phyloP scores from a whole-genome alignment of 2,888 invertebrate species.

The Drosophila algonquin region DNA sequence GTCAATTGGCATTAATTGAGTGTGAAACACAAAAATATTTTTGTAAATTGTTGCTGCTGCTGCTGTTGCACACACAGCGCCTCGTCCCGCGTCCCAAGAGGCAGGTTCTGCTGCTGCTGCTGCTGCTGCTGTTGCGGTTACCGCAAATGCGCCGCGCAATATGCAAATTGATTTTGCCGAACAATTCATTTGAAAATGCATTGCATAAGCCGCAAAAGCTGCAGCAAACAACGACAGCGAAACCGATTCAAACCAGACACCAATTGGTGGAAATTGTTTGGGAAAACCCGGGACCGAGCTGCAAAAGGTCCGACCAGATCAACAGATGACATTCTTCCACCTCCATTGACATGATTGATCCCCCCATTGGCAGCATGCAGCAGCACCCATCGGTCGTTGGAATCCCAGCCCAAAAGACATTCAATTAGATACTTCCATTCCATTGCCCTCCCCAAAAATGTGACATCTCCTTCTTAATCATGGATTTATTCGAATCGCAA shows the following conservation, averaged over 20 bases:
- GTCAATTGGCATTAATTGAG: conserved; percentile 79
- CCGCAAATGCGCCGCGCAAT: conserved; percentile 74
- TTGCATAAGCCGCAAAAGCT: conserved; percentile 71
- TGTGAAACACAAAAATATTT: conserved; percentile 78
- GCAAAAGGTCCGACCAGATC: neutral
- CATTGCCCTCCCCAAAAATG: neutral
- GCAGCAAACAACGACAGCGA: conserved; percentile 24
- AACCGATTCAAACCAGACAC: neutral
- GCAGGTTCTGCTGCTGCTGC: neutral
- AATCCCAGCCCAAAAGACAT: too few relatives aligned
- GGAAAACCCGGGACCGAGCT: neutral
- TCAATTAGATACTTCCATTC: neutral
- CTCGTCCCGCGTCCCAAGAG: neutral
- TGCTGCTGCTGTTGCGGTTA: neutral
- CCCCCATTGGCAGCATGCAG: too few relatives aligned
- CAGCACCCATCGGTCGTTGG: too few relatives aligned
- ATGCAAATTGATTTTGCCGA: conserved; percentile 77
- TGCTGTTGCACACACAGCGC: neutral
- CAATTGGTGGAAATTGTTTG: neutral
- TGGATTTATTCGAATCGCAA: neutral
- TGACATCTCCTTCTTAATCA: neutral
- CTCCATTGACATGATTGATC: neutral
- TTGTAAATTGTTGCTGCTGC: conserved; percentile 60
- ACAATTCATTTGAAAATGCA: conserved; percentile 75
- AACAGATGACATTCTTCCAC: neutral